Percentiles rank a stretch among this genome's conserved stretches.
These are phyloP conservation scores for Corythornis madagascariensis DNA, from an alignment of 2,113 vertebrate species.

Conservation along the genomic window DNA sequence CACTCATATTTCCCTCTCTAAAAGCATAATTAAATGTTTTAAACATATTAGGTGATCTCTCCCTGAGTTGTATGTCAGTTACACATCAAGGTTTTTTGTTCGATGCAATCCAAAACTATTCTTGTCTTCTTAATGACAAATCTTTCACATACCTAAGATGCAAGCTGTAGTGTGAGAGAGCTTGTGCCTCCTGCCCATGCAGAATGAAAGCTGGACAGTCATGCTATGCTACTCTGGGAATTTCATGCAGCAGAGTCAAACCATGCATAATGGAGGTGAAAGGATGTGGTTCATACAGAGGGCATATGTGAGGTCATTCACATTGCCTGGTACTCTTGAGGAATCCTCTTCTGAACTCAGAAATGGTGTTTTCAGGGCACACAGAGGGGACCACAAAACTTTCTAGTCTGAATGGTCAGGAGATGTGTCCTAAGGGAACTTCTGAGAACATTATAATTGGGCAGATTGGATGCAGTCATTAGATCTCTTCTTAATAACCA, in stretches of 20 bases:
- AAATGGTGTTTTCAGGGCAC: not conserved
- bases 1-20: not conserved
- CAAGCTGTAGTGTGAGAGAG: not conserved
- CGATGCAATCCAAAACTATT: not conserved
- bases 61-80: not conserved
- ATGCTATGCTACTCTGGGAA: not conserved
- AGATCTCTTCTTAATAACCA: slow-evolving; percentile 7
- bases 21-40: not conserved
- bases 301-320: not conserved
- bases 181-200: not conserved
- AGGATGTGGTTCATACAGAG: not conserved
- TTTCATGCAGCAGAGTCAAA: not conserved
- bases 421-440: not conserved
- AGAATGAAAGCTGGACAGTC: not conserved
- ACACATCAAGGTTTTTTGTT: not conserved
- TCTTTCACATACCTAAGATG: not conserved
- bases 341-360: not conserved
- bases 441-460: not conserved
- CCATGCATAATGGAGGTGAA: not conserved
- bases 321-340: not conserved
- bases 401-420: not conserved
- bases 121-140: not conserved
- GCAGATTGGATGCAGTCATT: not conserved
- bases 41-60: not conserved
- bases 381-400: not conserved